A percentile compares a stretch with the other conserved stretches of the same genome.
Evolutionary conservation across 2,888 invertebrate genomes (phyloP).

Genomic region (Notodonta ziczac): DNA sequence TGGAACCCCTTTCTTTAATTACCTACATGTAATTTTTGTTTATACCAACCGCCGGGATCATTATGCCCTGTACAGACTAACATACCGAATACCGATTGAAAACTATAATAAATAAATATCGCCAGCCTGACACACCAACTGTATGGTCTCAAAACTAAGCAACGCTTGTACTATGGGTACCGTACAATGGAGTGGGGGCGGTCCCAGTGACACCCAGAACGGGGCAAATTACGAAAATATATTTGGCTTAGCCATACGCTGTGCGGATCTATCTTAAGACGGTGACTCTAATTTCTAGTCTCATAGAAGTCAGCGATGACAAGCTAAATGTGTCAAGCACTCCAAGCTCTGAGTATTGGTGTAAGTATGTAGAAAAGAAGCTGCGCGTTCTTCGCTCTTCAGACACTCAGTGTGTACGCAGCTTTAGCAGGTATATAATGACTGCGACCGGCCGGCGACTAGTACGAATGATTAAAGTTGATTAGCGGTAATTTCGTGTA

Average conservation of each 20-base stretch:
- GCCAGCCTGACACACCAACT: too few species aligned
- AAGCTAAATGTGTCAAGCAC: too few species aligned
- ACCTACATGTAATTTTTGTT: slow-evolving; percentile 77
- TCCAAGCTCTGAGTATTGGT: too few species aligned
- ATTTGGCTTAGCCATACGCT: too few species aligned
- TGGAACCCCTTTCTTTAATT: slow-evolving; percentile 82
- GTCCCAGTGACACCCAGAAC: too few species aligned
- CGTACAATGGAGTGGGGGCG: too few species aligned
- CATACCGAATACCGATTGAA: background rate
- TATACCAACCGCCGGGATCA: slow-evolving; percentile 68
- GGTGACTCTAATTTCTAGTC: too few species aligned
- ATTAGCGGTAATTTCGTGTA: slow-evolving; percentile 74
- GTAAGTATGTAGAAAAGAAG: background rate
- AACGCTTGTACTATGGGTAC: too few species aligned
- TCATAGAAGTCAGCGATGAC: too few species aligned
- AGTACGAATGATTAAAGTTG: slow-evolving; percentile 66
- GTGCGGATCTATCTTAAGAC: too few species aligned
- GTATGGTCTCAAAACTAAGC: too few species aligned
- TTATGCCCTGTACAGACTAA: slow-evolving; percentile 50
- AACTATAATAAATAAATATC: background rate
- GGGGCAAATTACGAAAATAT: too few species aligned
- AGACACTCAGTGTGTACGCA: background rate
- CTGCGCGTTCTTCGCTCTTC: background rate
- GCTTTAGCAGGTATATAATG: slow-evolving; percentile 45
- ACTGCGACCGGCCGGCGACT: slow-evolving; percentile 42